A percentile compares a stretch with the other conserved stretches of the same genome.
phyloP scores from a whole-genome alignment of 37 sponge, comb jelly and placozoan species.

The Axinella damicornis region DNA sequence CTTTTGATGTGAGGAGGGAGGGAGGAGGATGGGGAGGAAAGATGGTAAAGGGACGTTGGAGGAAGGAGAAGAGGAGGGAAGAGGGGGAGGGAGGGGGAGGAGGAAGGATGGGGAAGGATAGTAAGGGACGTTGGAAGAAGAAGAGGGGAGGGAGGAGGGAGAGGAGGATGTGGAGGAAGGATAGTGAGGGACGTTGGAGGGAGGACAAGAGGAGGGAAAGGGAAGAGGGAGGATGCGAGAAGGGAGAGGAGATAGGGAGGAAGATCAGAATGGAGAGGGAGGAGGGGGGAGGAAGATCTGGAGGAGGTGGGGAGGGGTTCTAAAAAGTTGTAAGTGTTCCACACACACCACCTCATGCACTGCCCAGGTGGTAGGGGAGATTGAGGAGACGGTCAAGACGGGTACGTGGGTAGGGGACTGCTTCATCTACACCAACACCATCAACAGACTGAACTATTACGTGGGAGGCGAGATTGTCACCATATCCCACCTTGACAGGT shows the following conservation, averaged over 20 bases:
- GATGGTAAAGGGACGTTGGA: not conserved
- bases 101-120: too few relatives aligned
- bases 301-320: too few relatives aligned
- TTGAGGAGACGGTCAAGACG: constrained; percentile 79
- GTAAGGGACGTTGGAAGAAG: too few relatives aligned
- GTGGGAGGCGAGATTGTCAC: constrained; percentile 98
- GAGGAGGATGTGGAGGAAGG: too few relatives aligned
- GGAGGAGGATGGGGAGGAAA: too few relatives aligned
- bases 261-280: too few relatives aligned
- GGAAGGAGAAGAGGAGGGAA: not conserved
- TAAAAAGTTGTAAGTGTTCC: not conserved
- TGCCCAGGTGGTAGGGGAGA: constrained; percentile 73
- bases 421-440: constrained; percentile 94
- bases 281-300: too few relatives aligned
- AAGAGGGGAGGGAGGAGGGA: too few relatives aligned
- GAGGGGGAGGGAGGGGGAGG: not conserved
- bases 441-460: constrained; percentile 96
- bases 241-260: too few relatives aligned
- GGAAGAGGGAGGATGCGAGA: too few relatives aligned
- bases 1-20: constrained; percentile 94
- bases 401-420: constrained; percentile 98
- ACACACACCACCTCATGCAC: not conserved
- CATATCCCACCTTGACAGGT: constrained; percentile 93
- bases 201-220: too few relatives aligned
- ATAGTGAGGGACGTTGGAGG: too few relatives aligned